A percentile compares a stretch with the other conserved stretches of the same genome.
phyloP scores from a whole-genome alignment of 35 echinoderm and acorn worm genomes.

The Heliocidaris erythrogramma region DNA sequence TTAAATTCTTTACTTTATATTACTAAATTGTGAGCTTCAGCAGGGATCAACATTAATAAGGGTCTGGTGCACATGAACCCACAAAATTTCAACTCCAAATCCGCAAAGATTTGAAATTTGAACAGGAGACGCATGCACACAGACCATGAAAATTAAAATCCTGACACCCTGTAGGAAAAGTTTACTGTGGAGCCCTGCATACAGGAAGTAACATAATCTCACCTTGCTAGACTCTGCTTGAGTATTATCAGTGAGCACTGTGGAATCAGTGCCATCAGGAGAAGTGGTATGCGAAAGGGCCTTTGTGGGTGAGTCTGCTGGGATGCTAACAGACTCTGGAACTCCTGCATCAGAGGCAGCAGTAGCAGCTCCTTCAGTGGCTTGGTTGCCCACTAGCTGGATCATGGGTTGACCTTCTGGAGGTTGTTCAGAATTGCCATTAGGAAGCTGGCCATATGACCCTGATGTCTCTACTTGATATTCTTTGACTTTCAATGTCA shows the following conservation, averaged over 20 bases:
- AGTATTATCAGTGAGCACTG: not conserved
- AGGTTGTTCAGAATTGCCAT: not conserved
- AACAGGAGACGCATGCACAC: too few relatives aligned
- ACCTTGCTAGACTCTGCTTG: not conserved
- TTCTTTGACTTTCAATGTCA: constrained; percentile 11
- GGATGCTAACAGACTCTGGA: not conserved
- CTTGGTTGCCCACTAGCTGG: not conserved
- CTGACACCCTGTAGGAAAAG: too few relatives aligned
- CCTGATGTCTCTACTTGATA: not conserved
- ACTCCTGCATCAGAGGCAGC: not conserved
- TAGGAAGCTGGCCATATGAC: not conserved
- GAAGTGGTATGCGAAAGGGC: not conserved
- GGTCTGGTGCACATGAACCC: too few relatives aligned
- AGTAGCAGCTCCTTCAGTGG: not conserved
- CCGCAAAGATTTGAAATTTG: too few relatives aligned
- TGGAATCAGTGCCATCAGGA: not conserved
- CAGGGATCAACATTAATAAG: too few relatives aligned
- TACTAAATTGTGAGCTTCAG: too few relatives aligned
- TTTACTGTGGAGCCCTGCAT: too few relatives aligned
- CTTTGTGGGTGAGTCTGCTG: not conserved
- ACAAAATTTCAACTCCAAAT: too few relatives aligned
- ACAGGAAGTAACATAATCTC: not conserved
- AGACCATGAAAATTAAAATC: too few relatives aligned
- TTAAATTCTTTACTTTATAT: too few relatives aligned
- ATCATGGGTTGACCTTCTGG: constrained; percentile 7